Percentiles rank a stretch among this genome's conserved stretches.
These are phyloP conservation scores for Parnassius apollo DNA, from an alignment of 2,888 invertebrate species.

Conservation along the genomic window DNA sequence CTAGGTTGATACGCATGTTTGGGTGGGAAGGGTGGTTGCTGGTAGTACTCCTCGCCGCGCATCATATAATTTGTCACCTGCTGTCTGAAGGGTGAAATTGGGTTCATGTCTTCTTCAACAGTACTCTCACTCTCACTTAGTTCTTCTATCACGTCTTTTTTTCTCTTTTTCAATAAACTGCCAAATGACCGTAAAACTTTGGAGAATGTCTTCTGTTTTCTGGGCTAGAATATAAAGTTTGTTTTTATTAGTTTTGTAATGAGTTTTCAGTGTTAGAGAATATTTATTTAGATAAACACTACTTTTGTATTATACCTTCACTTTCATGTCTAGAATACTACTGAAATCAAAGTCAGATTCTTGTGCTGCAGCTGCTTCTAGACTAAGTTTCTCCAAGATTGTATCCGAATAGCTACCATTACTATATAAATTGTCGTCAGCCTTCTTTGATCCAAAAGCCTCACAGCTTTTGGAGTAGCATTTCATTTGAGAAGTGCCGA, in stretches of 20 bases:
- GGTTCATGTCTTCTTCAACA: constrained; percentile 43
- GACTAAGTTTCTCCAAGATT: constrained; percentile 55
- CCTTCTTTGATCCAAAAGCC: constrained; percentile 54
- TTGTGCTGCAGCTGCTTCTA: constrained; percentile 46
- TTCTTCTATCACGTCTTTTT: constrained; percentile 56
- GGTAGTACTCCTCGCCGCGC: constrained; percentile 55
- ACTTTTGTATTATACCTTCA: constrained; percentile 42
- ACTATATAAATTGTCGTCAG: constrained; percentile 45
- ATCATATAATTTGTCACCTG: constrained; percentile 58
- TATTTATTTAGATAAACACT: background rate
- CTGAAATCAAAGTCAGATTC: constrained; percentile 50
- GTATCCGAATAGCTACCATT: constrained; percentile 63
- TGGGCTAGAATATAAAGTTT: constrained; percentile 43
- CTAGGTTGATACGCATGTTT: constrained; percentile 33
- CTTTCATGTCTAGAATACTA: constrained; percentile 30
- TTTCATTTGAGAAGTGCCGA: constrained; percentile 56
- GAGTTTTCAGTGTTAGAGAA: background rate
- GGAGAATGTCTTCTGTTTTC: constrained; percentile 47
- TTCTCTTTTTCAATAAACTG: constrained; percentile 53
- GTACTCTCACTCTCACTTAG: constrained; percentile 54
- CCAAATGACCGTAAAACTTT: constrained; percentile 54
- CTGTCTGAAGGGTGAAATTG: constrained; percentile 50
- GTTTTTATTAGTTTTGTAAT: background rate
- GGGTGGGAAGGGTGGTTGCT: constrained; percentile 43
- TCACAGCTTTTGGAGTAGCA: constrained; percentile 70